These are phyloP conservation scores for Amia ocellicauda DNA, from an alignment of 2,113 vertebrate species.

Conservation along the genomic window DNA sequence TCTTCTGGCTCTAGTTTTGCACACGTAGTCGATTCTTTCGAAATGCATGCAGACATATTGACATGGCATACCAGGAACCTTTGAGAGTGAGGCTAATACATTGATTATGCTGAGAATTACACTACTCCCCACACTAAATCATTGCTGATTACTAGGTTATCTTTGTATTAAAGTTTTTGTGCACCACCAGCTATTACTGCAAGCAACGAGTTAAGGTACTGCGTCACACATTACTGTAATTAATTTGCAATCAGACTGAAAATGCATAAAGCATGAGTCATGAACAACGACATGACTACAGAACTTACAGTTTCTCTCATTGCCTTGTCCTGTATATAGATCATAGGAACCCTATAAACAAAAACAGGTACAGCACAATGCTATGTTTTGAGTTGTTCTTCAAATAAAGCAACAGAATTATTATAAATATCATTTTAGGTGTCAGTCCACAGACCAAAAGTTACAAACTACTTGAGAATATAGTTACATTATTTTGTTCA, in stretches of 20 bases:
- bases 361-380: conserved; percentile 40
- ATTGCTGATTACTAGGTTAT: conserved; percentile 34
- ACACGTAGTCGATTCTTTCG: conserved; percentile 22
- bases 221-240: conserved; percentile 31
- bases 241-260: conserved; percentile 31
- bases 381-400: conserved; percentile 16
- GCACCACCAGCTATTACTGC: conserved; percentile 37
- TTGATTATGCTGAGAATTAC: conserved; percentile 33
- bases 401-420: conserved; percentile 16
- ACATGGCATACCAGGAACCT: conserved; percentile 34
- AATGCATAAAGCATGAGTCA: conserved; percentile 38
- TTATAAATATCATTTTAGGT: conserved; percentile 4
- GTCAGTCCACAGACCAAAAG: neutral
- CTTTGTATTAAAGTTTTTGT: conserved; percentile 36
- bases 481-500: too few species aligned
- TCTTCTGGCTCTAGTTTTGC: conserved; percentile 40
- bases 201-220: conserved; percentile 35
- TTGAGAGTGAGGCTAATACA: conserved; percentile 34
- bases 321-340: conserved; percentile 34
- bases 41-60: conserved; percentile 42
- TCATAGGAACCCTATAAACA: conserved; percentile 41
- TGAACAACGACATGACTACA: conserved; percentile 37
- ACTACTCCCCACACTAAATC: conserved; percentile 34
- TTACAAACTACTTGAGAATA: too few species aligned
- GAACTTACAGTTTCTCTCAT: conserved; percentile 43